Evolutionary conservation across 2,888 invertebrate species (phyloP), one percentile per base, ranked within the genome.

Genomic region (Saturnia pavonia): DNA sequence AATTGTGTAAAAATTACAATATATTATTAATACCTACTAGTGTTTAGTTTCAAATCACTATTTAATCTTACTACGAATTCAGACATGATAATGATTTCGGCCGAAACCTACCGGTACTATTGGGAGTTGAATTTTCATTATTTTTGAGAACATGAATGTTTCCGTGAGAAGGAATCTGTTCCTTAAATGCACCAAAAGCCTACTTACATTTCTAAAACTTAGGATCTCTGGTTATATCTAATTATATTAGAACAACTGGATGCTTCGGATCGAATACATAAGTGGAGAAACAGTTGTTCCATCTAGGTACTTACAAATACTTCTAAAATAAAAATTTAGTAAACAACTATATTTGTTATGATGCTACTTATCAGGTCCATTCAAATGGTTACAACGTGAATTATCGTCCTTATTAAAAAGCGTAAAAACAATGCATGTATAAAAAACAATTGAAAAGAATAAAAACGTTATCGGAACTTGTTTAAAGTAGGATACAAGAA

Each of bases 401-500:
- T 22, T 16, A 40, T 40, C 0, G 1, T n/a, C 22, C 40, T 40
- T 65, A 65, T 65, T 40, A 19, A 65, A 65, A 65, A 65, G 16
- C 40, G 9, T 19, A 40, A 40, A 40, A 40, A 40, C 65, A 65
- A 65, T 65, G 40, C 8, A 65, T 40, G 22, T 40, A 9, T 12
- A 65, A 65, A 65, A 40, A 65, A 65, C 34, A 40, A 65, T 40
- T 65, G 14, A 8, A 65, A 40, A 16, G 40, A 65, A 40, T 40
- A n/a, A 40, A 34, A 65, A 40, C 60, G n/a, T 42, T 43, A 43
- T 43, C 25, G 40, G 57, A 57, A 42, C 54, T 54, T 11, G n/a
- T 34, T 57, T 68, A 54, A 54, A 68, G 19, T 67, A 57, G 57
- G 57, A 43, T 27, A 19, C 42, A 60, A 60, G 25, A 14, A n/a